These are phyloP conservation scores for Bubo bubo DNA, from an alignment of 2,113 vertebrate genomes.

Conservation along the genomic window DNA sequence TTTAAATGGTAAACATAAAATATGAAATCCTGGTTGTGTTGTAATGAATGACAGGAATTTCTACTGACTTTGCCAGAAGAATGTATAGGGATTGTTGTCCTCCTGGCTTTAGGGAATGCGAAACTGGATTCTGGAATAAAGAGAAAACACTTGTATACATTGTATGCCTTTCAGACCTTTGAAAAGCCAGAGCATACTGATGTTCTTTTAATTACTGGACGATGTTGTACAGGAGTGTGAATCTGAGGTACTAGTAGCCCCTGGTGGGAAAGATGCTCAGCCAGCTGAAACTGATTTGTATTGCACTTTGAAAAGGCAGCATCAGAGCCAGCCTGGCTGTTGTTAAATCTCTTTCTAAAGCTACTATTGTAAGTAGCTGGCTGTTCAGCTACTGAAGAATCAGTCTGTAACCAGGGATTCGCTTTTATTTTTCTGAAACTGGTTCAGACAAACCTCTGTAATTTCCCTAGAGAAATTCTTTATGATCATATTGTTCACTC, in stretches of 20 bases:
- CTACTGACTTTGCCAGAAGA: neutral
- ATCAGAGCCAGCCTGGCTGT: neutral
- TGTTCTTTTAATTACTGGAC: slow-evolving; percentile 39
- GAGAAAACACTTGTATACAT: neutral
- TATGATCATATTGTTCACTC: slow-evolving; percentile 28
- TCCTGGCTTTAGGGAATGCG: slow-evolving; percentile 4
- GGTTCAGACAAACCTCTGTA: slow-evolving; percentile 31
- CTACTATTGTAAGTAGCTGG: slow-evolving; percentile 8
- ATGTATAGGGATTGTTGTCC: neutral
- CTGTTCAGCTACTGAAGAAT: slow-evolving; percentile 43
- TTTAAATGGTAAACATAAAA: neutral
- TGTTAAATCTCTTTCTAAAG: slow-evolving; percentile 21
- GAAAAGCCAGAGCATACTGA: neutral
- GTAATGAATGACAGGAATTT: neutral
- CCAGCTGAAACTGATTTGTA: slow-evolving; percentile 25
- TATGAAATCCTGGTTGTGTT: neutral
- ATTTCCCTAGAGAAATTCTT: slow-evolving; percentile 62
- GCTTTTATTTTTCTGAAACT: slow-evolving; percentile 48
- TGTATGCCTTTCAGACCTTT: slow-evolving; percentile 15
- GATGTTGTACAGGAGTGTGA: slow-evolving; percentile 16
- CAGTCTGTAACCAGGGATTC: slow-evolving; percentile 19
- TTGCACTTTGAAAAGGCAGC: slow-evolving; percentile 35
- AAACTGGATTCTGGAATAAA: neutral
- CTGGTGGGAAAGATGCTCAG: slow-evolving; percentile 40
- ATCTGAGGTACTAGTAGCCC: neutral